These are phyloP conservation scores for Porites lobata DNA, from an alignment of 92 coral and sea anemone genomes.

Conservation along the genomic window DNA sequence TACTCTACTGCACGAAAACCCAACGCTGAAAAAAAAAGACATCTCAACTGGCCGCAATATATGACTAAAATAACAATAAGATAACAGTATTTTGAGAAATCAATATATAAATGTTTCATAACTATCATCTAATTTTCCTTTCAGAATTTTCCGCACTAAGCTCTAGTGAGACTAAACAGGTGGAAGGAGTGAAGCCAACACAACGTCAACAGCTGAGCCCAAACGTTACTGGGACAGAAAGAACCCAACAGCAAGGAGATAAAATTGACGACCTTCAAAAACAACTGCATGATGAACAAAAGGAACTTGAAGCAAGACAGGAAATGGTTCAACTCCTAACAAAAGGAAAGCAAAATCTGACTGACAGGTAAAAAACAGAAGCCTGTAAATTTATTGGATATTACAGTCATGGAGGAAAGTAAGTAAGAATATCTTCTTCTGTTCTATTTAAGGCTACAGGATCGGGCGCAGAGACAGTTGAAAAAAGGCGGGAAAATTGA, in stretches of 20 bases:
- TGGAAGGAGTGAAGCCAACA: conserved; percentile 29
- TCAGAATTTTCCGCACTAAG: conserved; percentile 79
- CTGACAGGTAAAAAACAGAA: conserved; percentile 71
- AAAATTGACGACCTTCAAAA: conserved; percentile 51
- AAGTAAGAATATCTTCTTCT: not conserved
- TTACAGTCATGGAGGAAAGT: not conserved
- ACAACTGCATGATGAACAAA: conserved; percentile 73
- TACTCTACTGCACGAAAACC: no score
- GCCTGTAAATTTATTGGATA: not conserved
- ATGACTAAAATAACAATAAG: no score
- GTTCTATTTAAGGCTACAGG: conserved; percentile 75
- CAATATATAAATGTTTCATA: no score
- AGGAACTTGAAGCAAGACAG: conserved; percentile 82
- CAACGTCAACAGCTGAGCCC: conserved; percentile 27
- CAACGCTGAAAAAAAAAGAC: no score
- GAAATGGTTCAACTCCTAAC: conserved; percentile 70
- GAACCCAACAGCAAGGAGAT: not conserved
- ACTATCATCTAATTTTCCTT: not conserved
- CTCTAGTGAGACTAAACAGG: conserved; percentile 68
- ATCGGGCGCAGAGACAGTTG: conserved; percentile 93
- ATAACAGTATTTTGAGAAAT: no score
- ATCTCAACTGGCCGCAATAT: no score
- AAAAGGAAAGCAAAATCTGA: conserved; percentile 77
- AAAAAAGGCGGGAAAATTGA: conserved; percentile 92
- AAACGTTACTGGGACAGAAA: not conserved